Percentiles rank a stretch among this genome's conserved stretches.
These are phyloP conservation scores for Drosophila borborema DNA, from an alignment of 2,888 invertebrate genomes.

Conservation along the genomic window DNA sequence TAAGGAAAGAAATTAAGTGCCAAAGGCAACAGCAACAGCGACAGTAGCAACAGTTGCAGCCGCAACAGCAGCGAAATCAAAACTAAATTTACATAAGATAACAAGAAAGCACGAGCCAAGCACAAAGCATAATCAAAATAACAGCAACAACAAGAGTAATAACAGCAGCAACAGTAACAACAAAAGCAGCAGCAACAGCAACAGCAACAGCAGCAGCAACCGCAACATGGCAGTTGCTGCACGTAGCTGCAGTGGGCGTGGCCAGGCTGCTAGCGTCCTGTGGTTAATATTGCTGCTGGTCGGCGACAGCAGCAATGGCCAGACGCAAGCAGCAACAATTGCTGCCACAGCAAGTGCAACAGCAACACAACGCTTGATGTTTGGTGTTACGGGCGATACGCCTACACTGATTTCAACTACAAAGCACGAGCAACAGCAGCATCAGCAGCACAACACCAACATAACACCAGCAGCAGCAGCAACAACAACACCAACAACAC, in stretches of 20 bases:
- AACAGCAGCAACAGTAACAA: constrained; percentile 6
- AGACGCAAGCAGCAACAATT: constrained; percentile 32
- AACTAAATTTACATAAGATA: constrained; percentile 64
- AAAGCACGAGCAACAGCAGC: constrained; percentile 18
- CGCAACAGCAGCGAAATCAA: constrained; percentile 48
- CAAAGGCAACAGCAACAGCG: constrained; percentile 20
- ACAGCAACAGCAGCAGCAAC: constrained; percentile 15
- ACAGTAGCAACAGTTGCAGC: constrained; percentile 17
- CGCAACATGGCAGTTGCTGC: constrained; percentile 54
- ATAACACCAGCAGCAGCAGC: constrained; percentile 3
- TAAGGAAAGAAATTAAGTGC: constrained; percentile 4
- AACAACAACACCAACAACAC: neutral
- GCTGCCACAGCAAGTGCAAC: constrained; percentile 18
- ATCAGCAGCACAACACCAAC: constrained; percentile 16
- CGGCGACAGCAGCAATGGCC: constrained; percentile 30
- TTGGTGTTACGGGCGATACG: constrained; percentile 48
- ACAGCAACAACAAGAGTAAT: constrained; percentile 12
- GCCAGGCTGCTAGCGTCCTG: constrained; percentile 25
- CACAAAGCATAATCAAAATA: constrained; percentile 45
- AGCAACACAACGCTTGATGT: constrained; percentile 38
- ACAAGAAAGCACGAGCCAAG: constrained; percentile 15
- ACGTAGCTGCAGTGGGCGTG: constrained; percentile 38
- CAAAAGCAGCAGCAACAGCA: constrained; percentile 6
- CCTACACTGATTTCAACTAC: constrained; percentile 34
- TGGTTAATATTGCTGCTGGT: constrained; percentile 56